Base-by-base conservation (phyloP, 37 sponge, comb jelly and placozoan genomes). In the Spongilla lacustris region DNA sequence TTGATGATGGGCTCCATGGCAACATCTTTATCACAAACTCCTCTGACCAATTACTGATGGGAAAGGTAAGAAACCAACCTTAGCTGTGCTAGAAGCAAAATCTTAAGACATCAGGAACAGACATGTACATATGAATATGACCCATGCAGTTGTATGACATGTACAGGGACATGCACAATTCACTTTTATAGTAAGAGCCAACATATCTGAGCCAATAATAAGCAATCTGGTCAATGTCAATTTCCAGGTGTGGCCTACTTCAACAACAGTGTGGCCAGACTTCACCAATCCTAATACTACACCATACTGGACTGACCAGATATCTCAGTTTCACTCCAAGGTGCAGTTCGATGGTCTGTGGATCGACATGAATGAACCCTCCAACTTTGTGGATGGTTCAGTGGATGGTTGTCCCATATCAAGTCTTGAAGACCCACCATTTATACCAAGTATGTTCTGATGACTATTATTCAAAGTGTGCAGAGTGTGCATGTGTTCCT, bases 341-440 rank as follows among this genome's bases (percentile, higher is more conserved):
- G 66, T 93, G 21, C 24, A 66, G 10, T 95, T 89, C 73, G 96
- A 95, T 84, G 96, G 96, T n/a, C 76, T 95, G 29, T 95, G 96
- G 96, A 92, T 95, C 77, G 96, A 95, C 79, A 95, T 95, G 96
- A 95, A 95, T 58, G 96, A 95, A 73, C 96, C 96, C 23, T 83
- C 89, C 50, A 92, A 92, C 70, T 95, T 95, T 78, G 75, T 79
- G 14, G 48, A 50, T 70, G 96, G 96, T 38, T 95, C 96, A 11
- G 69, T 81, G 6, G 67, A 81, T 27, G 96, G 96, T 9, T 95
- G 96, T 73, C 86, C 88, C n/a, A 71, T 71, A 5, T n/a, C 76
- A 19, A 38, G 74, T 4, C 69, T 86, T 27, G 78, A 94, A 50
- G 27, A 21, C 14, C 95, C 95, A 21, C 95, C 95, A 28, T 94